Evolutionary conservation across 2,888 invertebrate species (phyloP), one percentile per base, ranked within the genome.

Genomic region (Epistrophe grossulariae): DNA sequence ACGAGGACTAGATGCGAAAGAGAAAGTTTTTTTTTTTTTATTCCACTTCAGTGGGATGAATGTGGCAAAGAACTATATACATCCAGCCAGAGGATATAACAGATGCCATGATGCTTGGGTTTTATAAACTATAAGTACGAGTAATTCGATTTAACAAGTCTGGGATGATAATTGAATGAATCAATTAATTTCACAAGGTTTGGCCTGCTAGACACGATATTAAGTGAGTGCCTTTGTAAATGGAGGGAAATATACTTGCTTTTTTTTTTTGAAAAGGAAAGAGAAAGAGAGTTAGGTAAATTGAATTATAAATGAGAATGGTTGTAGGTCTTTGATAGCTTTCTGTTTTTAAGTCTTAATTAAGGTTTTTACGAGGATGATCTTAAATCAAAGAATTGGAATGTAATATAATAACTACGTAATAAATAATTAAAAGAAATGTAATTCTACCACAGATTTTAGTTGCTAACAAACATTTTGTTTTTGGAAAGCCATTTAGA

Each of bases 111-210:
- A 50, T 68, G 31, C 35, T 50, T 68, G 50, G 19, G 66, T 10
- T 50, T 66, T 68, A 50, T 38, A 68, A n/a, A 50, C 68, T 68
- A 38, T 50, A 38, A 19, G 68, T 35, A 68, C 17, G 50, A 35
- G 68, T 68, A 68, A 68, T 68, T 68, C 50, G 68, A 68, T 68
- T 68, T 68, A 50, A 50, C 15, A 50, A 68, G 68, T 68, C 68
- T 68, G 68, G 68, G 50, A 68, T 68, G 68, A 68, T 68, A 68
- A 68, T 68, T 68, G 68, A 48, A 68, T 68, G 68, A 68, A 68
- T 50, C 68, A 68, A 68, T 68, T 68, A 68, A 68, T 50, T 35
- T 35, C 50, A 50, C 17, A 68, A 15, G 68, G 38, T 4, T 68
- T 38, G 35, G 48, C 13, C 38, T 68, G 62, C 48, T 48, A 68